Conservation (phyloP, 2,113 vertebrate genomes). For the Gnathonemus longibarbis region DNA sequence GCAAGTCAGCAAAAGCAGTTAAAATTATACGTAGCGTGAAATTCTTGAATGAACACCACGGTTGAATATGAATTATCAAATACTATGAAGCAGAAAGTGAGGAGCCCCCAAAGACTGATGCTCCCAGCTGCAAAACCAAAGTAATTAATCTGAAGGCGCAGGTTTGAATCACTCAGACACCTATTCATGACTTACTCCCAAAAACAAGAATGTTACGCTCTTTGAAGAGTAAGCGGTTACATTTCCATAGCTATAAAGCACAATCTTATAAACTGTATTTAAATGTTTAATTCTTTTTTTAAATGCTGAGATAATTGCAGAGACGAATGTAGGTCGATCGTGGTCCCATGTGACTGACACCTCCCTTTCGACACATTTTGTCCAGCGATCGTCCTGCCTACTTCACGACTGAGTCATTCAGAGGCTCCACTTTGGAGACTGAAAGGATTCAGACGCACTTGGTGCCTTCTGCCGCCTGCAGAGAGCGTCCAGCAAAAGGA, state of each 20-base stretch:
- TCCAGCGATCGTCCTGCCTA: background rate
- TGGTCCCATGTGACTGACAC: background rate
- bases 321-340: background rate
- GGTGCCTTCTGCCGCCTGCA: background rate
- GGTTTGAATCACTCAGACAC: background rate
- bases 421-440: background rate
- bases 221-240: background rate
- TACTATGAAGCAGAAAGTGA: background rate
- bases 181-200: background rate
- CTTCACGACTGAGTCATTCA: background rate
- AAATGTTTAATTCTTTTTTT: background rate
- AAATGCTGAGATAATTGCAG: background rate
- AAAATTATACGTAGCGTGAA: background rate
- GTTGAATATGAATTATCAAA: background rate
- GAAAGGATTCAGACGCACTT: background rate
- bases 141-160: background rate
- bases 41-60: background rate
- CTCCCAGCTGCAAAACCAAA: background rate
- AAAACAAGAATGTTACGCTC: background rate
- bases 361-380: background rate
- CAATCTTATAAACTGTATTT: background rate
- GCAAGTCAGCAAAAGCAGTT: background rate
- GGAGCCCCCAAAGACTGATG: background rate
- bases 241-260: background rate
- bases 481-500: background rate